Percentiles rank a stretch among this genome's conserved stretches.
These are phyloP conservation scores for Tenthredo distinguenda DNA, from an alignment of 2,888 invertebrate genomes.

Conservation along the genomic window DNA sequence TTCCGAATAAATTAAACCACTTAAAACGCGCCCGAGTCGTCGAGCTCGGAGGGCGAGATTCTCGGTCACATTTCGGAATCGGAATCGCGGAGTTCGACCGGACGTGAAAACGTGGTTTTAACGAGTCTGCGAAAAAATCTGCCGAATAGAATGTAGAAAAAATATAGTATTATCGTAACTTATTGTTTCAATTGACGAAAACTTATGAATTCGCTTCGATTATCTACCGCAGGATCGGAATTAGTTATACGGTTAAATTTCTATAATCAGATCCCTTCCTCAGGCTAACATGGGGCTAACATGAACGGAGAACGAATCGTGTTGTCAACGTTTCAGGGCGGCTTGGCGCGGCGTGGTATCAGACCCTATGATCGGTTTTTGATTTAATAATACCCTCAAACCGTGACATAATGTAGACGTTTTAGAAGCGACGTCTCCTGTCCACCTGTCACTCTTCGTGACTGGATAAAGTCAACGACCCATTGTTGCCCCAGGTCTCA, in stretches of 20 bases:
- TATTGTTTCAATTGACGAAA: no score
- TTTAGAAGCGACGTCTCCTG: constrained; percentile 20
- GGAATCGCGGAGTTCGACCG: neutral
- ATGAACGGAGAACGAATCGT: constrained; percentile 17
- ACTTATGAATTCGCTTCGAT: no score
- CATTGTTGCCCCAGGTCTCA: constrained; percentile 32
- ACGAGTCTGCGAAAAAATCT: no score
- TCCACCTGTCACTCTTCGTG: constrained; percentile 36
- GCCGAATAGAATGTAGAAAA: no score
- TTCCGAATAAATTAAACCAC: constrained; percentile 77
- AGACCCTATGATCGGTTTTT: constrained; percentile 27
- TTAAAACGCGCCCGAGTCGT: constrained; percentile 59
- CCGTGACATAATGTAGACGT: constrained; percentile 40
- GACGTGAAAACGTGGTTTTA: neutral
- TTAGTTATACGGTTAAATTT: neutral
- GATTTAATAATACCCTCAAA: constrained; percentile 36
- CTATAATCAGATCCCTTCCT: neutral
- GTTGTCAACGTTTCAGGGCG: constrained; percentile 23
- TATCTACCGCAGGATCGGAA: neutral
- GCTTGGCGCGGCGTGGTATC: neutral
- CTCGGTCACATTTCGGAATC: neutral
- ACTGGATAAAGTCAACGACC: constrained; percentile 39
- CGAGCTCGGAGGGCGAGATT: neutral
- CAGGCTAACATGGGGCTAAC: neutral
- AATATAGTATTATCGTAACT: no score